These are phyloP conservation scores for Thalassarche chlororhynchos DNA, from an alignment of 2,113 vertebrate genomes.

Conservation along the genomic window DNA sequence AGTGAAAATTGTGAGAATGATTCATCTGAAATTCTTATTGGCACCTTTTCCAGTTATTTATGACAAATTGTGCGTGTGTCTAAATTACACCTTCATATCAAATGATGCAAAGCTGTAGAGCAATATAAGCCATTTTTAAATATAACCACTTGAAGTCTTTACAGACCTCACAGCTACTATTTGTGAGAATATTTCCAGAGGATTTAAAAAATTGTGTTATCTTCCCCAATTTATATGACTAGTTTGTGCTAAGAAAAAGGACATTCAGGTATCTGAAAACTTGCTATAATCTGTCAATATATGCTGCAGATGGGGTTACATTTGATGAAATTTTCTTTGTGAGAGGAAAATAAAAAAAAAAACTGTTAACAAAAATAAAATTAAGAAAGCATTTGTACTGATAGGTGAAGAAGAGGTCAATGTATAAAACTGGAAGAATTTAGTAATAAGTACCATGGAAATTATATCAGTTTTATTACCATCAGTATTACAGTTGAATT, in stretches of 20 bases:
- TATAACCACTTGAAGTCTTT: neutral
- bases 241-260: neutral
- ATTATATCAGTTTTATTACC: neutral
- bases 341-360: constrained; percentile 42
- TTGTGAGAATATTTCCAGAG: neutral
- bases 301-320: neutral
- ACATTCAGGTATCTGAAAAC: neutral
- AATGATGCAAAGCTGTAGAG: neutral
- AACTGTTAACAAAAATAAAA: constrained; percentile 6
- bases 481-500: neutral
- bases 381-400: neutral
- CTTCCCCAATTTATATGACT: neutral
- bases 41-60: neutral
- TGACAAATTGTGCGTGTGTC: neutral
- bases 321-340: constrained; percentile 39
- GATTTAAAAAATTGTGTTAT: neutral
- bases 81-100: neutral
- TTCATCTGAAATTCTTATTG: neutral
- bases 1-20: neutral
- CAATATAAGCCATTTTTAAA: neutral
- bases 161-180: neutral
- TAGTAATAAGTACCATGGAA: neutral
- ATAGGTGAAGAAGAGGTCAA: neutral
- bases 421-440: neutral
- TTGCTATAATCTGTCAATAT: constrained; percentile 19